Conservation (phyloP, 2,888 invertebrate species). For the Melangyna quadrimaculata region DNA sequence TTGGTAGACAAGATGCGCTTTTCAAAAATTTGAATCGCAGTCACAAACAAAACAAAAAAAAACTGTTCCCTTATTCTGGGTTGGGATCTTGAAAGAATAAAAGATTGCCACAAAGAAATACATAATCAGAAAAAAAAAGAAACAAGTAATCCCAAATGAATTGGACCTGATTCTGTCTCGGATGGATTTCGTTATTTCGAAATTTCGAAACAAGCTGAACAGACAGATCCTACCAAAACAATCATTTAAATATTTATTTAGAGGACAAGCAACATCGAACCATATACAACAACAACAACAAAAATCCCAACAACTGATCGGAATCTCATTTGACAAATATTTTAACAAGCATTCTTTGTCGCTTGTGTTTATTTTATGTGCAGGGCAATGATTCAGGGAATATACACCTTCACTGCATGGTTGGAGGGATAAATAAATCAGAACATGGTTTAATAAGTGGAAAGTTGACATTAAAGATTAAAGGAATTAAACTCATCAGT, state of each 20-base stretch:
- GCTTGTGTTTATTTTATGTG: slow-evolving; percentile 7
- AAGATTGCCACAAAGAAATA: not conserved
- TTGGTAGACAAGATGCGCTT: slow-evolving; percentile 40
- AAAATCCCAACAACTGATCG: slow-evolving; percentile 53
- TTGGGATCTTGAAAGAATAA: slow-evolving; percentile 4
- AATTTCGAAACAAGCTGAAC: slow-evolving; percentile 42
- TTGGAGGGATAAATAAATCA: not conserved
- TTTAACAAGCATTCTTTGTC: slow-evolving; percentile 63
- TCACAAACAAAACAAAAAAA: not conserved
- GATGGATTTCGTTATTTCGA: slow-evolving; percentile 46
- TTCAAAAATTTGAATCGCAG: slow-evolving; percentile 25
- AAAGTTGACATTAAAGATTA: slow-evolving; percentile 1
- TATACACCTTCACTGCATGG: not conserved
- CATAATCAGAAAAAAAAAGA: not conserved
- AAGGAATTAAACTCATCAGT: not conserved
- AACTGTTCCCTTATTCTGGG: not conserved
- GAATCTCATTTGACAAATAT: slow-evolving; percentile 68
- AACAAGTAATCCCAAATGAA: slow-evolving; percentile 52
- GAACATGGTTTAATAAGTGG: not conserved
- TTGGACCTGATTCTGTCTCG: slow-evolving; percentile 64
- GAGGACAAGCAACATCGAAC: slow-evolving; percentile 24
- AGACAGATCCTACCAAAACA: slow-evolving; percentile 67
- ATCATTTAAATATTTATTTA: slow-evolving; percentile 49
- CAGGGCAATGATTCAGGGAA: slow-evolving; percentile 12
- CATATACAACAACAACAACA: not conserved